Evolutionary conservation across 30 jellyfish, hydroid and myxozoan species (phyloP).

Genomic region (Calvadosia cruxmelitensis): DNA sequence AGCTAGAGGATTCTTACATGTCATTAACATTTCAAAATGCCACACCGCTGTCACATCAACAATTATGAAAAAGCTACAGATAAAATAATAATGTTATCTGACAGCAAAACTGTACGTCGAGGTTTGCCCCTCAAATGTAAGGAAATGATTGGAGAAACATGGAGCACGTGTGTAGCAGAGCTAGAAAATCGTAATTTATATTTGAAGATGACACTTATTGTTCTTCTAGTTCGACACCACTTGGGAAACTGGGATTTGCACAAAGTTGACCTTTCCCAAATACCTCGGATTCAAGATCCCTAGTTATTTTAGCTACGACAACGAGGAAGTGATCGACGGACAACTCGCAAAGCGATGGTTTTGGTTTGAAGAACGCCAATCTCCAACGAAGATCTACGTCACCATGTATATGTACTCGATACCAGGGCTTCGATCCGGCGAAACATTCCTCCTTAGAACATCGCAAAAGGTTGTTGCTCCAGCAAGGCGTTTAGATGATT

Average conservation of each 20-base stretch:
- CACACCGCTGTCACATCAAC: no score
- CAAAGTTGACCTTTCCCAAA: slow-evolving; percentile 21
- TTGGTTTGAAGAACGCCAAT: slow-evolving; percentile 37
- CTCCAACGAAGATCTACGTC: slow-evolving; percentile 31
- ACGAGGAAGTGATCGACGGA: slow-evolving; percentile 36
- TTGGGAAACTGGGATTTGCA: slow-evolving; percentile 30
- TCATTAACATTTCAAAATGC: no score
- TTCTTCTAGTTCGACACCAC: slow-evolving; percentile 29
- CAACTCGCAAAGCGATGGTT: slow-evolving; percentile 50
- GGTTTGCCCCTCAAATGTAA: no score
- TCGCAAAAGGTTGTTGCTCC: background rate
- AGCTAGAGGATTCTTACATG: no score
- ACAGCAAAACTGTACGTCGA: no score
- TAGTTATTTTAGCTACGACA: slow-evolving; percentile 15
- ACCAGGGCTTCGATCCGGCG: background rate
- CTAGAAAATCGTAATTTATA: no score
- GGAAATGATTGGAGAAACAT: no score
- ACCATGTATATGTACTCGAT: slow-evolving; percentile 37
- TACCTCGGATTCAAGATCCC: slow-evolving; percentile 43
- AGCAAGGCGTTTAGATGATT: background rate
- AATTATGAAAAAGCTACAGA: no score
- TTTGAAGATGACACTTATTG: no score
- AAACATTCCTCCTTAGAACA: background rate
- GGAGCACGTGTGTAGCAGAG: no score
- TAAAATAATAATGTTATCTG: no score